Percentiles rank a stretch among this genome's conserved stretches.
Conservation (phyloP, 2,888 invertebrate species). For the Xestia rhomboidea region DNA sequence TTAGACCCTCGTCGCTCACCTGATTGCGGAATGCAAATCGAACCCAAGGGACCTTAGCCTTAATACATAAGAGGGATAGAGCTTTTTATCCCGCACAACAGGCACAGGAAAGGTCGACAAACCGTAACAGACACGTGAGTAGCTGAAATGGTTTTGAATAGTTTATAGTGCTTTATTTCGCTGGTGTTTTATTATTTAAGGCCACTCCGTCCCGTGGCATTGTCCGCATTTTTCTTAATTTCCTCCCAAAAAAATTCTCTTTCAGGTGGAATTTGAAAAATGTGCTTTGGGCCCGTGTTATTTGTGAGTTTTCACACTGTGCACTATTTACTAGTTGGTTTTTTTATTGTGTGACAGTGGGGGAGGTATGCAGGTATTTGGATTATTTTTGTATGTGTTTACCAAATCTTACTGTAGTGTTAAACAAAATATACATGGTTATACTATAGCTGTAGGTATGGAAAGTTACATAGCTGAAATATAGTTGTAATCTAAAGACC, state of each 20-base stretch:
- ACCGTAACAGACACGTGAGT: conserved; percentile 77
- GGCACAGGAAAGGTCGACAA: conserved; percentile 66
- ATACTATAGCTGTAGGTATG: not conserved
- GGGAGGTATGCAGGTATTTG: conserved; percentile 8
- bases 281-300: conserved; percentile 32
- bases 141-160: conserved; percentile 79
- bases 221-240: conserved; percentile 70
- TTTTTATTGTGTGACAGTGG: conserved; percentile 34
- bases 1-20: conserved; percentile 81
- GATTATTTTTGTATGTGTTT: not conserved
- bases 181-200: conserved; percentile 75
- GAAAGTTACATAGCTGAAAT: not conserved
- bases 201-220: conserved; percentile 62
- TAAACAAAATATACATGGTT: not conserved
- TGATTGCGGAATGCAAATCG: conserved; percentile 83
- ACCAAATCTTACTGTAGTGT: not conserved
- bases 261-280: conserved; percentile 52
- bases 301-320: conserved; percentile 50
- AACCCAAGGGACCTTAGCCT: conserved; percentile 75
- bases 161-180: conserved; percentile 79
- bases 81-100: conserved; percentile 74
- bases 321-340: conserved; percentile 30
- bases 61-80: conserved; percentile 76
- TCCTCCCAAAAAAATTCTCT: conserved; percentile 55
- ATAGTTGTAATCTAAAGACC: not conserved